phyloP scores from a whole-genome alignment of 2,888 invertebrate genomes.

The Ditula angustiorana region DNA sequence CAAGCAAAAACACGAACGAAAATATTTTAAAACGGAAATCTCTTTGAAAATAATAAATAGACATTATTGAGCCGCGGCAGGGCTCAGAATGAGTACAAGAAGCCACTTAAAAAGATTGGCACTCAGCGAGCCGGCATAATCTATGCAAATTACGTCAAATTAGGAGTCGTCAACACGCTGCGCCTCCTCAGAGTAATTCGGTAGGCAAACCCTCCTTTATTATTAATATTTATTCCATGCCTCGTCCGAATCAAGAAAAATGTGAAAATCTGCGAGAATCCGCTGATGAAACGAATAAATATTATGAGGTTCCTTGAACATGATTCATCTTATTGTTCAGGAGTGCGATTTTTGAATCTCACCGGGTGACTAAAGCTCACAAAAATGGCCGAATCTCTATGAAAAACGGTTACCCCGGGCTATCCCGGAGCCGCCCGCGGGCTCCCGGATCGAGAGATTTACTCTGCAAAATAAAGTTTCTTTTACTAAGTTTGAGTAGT shows the following conservation, averaged over 20 bases:
- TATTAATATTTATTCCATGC: constrained; percentile 84
- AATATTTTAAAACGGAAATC: constrained; percentile 63
- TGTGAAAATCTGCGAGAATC: constrained; percentile 66
- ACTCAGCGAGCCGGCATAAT: constrained; percentile 85
- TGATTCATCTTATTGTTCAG: constrained; percentile 22
- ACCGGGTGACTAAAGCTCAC: too few species aligned
- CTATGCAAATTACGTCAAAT: constrained; percentile 85
- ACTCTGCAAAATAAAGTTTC: too few species aligned
- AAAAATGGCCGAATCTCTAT: too few species aligned
- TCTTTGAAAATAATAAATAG: constrained; percentile 74
- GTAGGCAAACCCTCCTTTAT: constrained; percentile 83
- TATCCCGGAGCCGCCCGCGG: too few species aligned
- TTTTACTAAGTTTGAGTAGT: too few species aligned
- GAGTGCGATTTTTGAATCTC: background rate
- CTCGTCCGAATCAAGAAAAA: constrained; percentile 71
- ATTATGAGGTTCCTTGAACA: constrained; percentile 51
- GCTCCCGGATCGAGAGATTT: too few species aligned
- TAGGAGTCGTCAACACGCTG: constrained; percentile 83
- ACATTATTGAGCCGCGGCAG: constrained; percentile 73
- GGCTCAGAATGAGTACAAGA: constrained; percentile 81
- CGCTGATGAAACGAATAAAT: constrained; percentile 76
- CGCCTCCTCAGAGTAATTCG: constrained; percentile 76
- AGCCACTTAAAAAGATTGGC: constrained; percentile 85
- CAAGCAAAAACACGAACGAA: constrained; percentile 53
- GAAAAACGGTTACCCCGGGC: too few species aligned